A percentile compares a stretch with the other conserved stretches of the same genome.
Evolutionary conservation across 92 coral and sea anemone genomes (phyloP).

Genomic region (Micromussa lordhowensis): DNA sequence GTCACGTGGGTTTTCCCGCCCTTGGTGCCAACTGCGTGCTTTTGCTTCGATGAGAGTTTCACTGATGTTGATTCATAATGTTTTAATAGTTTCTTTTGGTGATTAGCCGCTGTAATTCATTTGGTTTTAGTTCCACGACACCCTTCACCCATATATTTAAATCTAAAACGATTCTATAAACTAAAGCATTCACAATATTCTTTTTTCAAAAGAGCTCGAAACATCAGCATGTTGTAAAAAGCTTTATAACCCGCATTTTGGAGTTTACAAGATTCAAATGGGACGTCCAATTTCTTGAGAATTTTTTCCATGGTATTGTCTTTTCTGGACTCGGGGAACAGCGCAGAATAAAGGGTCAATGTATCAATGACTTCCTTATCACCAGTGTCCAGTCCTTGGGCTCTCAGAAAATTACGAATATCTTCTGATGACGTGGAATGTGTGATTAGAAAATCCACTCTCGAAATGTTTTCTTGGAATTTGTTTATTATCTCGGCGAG

Average conservation of each 20-base stretch:
- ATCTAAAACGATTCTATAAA: not conserved
- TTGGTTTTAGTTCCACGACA: no score
- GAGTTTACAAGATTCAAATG: constrained; percentile 18
- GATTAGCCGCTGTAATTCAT: no score
- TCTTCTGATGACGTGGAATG: constrained; percentile 13
- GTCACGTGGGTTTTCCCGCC: no score
- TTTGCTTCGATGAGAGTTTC: no score
- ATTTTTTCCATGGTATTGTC: constrained; percentile 34
- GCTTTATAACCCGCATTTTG: constrained; percentile 20
- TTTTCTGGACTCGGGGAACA: constrained; percentile 28
- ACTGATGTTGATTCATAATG: no score
- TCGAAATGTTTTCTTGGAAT: constrained; percentile 5
- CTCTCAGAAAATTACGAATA: constrained; percentile 2
- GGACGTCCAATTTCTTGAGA: constrained; percentile 21
- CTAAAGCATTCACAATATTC: constrained; percentile 13
- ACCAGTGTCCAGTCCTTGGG: constrained; percentile 14
- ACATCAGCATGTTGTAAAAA: constrained; percentile 19
- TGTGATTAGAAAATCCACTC: constrained; percentile 27
- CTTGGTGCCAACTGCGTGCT: no score
- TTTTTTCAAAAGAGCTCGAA: constrained; percentile 26
- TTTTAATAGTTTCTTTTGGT: no score
- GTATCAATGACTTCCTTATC: constrained; percentile 29
- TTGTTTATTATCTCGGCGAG: not conserved
- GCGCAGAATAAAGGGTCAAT: not conserved
- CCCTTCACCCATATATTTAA: not conserved